Evolutionary conservation across 2,797 vertebrate species (phyloP).

Genomic region (Cheirogaleus major): DNA sequence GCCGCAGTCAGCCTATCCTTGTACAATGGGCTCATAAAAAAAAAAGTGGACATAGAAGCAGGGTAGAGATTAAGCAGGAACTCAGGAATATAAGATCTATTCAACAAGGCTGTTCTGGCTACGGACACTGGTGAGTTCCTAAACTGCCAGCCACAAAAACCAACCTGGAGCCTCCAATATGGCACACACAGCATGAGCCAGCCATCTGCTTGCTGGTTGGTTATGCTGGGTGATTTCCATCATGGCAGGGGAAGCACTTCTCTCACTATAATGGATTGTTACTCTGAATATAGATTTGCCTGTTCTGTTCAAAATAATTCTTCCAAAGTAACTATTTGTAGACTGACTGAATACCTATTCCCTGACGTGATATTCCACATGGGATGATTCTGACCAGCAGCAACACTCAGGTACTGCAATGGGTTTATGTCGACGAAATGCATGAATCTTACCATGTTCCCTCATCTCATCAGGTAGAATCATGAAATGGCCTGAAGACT

Average conservation of each 20-base stretch:
- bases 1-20: background rate
- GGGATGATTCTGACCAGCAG: background rate
- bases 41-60: background rate
- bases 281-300: background rate
- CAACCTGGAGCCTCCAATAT: background rate
- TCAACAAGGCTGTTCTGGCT: background rate
- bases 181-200: background rate
- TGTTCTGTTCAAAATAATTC: background rate
- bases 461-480: background rate
- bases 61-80: background rate
- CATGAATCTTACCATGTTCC: background rate
- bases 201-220: background rate
- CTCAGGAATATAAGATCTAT: background rate
- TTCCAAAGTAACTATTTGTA: background rate
- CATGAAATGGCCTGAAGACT: background rate
- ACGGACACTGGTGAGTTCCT: background rate
- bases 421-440: background rate
- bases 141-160: background rate
- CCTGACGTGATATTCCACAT: background rate
- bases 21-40: background rate
- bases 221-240: background rate
- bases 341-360: background rate
- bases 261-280: background rate
- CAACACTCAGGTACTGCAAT: background rate
- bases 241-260: background rate